Evolutionary conservation across 1,140 invertebrate genomes (phyloP), one percentile per base, ranked within the genome.

Genomic region (Lethocerus indicus): DNA sequence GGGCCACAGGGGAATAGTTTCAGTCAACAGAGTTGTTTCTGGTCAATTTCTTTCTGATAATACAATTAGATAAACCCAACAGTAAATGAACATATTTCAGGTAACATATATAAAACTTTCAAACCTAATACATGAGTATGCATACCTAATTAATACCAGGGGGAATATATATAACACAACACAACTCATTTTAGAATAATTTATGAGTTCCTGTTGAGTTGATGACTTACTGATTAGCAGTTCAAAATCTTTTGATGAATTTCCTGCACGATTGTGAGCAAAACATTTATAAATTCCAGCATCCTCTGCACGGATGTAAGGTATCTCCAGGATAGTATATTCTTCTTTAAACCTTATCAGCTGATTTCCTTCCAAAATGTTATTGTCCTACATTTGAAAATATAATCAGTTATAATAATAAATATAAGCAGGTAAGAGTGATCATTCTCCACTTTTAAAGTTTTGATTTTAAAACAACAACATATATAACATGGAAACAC

Each of bases 141-240:
- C 7, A 32, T 32, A n/a, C n/a, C n/a, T 32, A n/a, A 9, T 32
- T 9, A 9, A 32, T 32, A 9, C 29, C 7, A 32, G 9, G n/a
- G n/a, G n/a, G n/a, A 9, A 32, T n/a, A 32, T 7, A 20, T 39
- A 7, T 20, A 39, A 39, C 16, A 39, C 21, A 16, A 39, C n/a
- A 5, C n/a, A 39, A 39, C 21, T 7, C 42, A 6, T 14, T n/a
- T 13, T 25, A n/a, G 44, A 29, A 7, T 16, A 13, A 3, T 9
- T 9, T 28, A 21, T 21, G 9, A 47, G 16, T 18, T 18, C 6
- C 44, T n/a, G 21, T 14, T 21, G 26, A 47, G 21, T 12, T n/a
- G 6, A 13, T 21, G 6, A n/a, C 47, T 23, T 40, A 49, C 47
- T 39, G n/a, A 49, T 32, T 49, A 40, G 24, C 35, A 49, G 28